These are phyloP conservation scores for Cariama cristata DNA, from an alignment of 2,113 vertebrate species.

Conservation along the genomic window DNA sequence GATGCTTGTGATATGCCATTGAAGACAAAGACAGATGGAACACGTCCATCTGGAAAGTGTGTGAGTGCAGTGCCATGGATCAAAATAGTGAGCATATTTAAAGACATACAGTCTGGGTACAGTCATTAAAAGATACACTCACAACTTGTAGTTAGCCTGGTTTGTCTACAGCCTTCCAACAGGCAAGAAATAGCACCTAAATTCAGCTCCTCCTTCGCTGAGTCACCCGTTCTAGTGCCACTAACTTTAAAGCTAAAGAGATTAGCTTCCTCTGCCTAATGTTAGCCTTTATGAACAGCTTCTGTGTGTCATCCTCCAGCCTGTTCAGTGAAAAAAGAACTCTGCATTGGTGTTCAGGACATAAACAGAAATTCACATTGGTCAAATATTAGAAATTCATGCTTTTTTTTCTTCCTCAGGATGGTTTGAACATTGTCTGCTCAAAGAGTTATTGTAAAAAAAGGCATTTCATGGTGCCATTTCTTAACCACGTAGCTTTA, in stretches of 20 bases:
- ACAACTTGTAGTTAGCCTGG: neutral
- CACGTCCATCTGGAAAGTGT: neutral
- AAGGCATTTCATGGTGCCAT: neutral
- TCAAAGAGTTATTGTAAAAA: neutral
- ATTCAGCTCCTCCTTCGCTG: neutral
- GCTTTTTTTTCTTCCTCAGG: neutral
- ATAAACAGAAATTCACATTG: neutral
- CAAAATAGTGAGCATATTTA: slow-evolving; percentile 28
- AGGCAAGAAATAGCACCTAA: neutral
- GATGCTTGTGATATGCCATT: neutral
- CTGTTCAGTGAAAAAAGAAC: neutral
- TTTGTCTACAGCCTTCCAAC: neutral
- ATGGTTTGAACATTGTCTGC: neutral
- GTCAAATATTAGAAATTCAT: neutral
- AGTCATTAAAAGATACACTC: neutral
- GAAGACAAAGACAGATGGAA: neutral
- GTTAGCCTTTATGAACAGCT: neutral
- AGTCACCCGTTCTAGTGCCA: neutral
- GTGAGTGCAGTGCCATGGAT: neutral
- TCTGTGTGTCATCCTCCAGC: neutral
- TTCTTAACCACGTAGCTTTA: neutral
- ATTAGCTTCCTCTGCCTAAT: neutral
- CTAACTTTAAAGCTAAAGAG: neutral
- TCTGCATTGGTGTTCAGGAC: neutral
- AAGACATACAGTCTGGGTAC: neutral